Evolutionary conservation across 2,888 invertebrate genomes (phyloP).

Genomic region (Troides helena): DNA sequence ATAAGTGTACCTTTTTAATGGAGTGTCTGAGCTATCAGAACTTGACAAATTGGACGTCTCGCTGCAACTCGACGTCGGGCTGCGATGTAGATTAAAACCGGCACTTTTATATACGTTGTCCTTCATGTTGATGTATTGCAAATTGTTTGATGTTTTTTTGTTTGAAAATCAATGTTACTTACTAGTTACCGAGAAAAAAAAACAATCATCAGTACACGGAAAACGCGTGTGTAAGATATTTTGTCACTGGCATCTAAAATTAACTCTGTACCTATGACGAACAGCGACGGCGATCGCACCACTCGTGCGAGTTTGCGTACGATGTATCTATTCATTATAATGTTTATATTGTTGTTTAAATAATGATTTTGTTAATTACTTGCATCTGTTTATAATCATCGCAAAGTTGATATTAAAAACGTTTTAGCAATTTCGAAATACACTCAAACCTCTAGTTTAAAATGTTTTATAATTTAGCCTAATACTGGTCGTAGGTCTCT

Average conservation of each 20-base stretch:
- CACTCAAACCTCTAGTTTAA: too few species aligned
- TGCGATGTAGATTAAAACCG: slow-evolving; percentile 55
- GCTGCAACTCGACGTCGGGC: slow-evolving; percentile 57
- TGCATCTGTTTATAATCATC: too few species aligned
- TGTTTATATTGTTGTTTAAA: too few species aligned
- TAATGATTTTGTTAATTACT: too few species aligned
- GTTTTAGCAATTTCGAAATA: too few species aligned
- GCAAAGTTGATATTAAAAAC: too few species aligned
- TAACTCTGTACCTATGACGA: slow-evolving; percentile 44
- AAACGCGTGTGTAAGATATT: slow-evolving; percentile 45
- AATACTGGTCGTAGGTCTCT: too few species aligned
- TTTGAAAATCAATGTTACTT: background rate
- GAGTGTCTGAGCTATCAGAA: slow-evolving; percentile 57
- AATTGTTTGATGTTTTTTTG: background rate
- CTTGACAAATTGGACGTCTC: slow-evolving; percentile 60
- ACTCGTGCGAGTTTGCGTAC: background rate
- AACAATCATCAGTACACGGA: slow-evolving; percentile 5
- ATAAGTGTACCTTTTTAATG: slow-evolving; percentile 58
- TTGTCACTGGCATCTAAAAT: slow-evolving; percentile 70
- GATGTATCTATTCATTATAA: too few species aligned
- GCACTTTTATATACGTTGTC: slow-evolving; percentile 52
- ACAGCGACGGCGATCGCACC: slow-evolving; percentile 38
- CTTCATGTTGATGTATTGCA: slow-evolving; percentile 27
- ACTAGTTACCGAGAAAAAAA: background rate
- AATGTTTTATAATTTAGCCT: too few species aligned